Conservation (phyloP, 1,140 invertebrate species). For the Heliconius eleuchia region DNA sequence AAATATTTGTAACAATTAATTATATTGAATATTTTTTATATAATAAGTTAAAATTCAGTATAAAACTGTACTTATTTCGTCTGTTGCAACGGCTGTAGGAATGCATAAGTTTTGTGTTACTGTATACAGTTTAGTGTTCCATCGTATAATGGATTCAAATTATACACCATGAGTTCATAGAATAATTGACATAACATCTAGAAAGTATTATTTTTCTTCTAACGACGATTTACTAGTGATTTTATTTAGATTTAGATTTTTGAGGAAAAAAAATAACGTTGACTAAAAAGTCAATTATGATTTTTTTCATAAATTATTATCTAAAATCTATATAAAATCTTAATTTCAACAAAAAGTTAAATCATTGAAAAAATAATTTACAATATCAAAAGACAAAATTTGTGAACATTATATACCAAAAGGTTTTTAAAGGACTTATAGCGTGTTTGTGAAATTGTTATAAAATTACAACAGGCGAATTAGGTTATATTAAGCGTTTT, state of each 20-base stretch:
- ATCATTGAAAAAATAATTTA: neutral
- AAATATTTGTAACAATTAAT: no score
- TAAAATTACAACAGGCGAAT: conserved; percentile 7
- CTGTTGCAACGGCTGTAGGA: neutral
- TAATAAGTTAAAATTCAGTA: neutral
- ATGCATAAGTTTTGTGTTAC: neutral
- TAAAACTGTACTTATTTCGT: neutral
- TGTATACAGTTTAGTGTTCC: neutral
- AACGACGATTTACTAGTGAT: no score
- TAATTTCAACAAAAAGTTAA: no score
- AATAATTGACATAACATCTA: neutral
- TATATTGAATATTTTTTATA: no score
- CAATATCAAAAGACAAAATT: neutral
- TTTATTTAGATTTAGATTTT: no score
- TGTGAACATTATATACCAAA: neutral
- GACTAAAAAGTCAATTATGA: no score
- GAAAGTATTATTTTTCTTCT: neutral
- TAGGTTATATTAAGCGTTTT: no score
- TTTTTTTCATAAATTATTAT: no score
- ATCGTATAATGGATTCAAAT: neutral
- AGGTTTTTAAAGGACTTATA: neutral
- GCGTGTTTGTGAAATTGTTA: neutral
- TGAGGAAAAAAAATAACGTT: no score
- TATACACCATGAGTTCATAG: neutral
- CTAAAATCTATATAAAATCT: no score